A percentile compares a stretch with the other conserved stretches of the same genome.
Evolutionary conservation across 2,888 invertebrate species (phyloP).

Genomic region (Pollenia amentaria): DNA sequence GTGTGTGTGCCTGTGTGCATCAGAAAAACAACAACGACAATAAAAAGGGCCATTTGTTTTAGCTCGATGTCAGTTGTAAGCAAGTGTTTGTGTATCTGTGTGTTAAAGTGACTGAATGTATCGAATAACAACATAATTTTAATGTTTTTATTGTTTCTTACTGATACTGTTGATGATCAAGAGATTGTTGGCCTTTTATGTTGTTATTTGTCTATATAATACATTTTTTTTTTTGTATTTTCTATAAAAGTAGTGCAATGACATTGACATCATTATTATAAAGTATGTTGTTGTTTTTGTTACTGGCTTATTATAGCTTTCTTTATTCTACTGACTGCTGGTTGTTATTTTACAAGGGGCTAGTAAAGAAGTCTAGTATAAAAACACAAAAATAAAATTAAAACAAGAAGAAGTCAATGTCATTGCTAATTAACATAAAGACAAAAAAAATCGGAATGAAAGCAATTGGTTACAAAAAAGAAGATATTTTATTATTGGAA

Average conservation of each 20-base stretch:
- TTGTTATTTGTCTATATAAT: constrained; percentile 27
- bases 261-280: constrained; percentile 74
- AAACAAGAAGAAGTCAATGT: constrained; percentile 58
- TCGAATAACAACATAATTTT: constrained; percentile 58
- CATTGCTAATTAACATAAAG: constrained; percentile 51
- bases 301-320: constrained; percentile 55
- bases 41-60: constrained; percentile 57
- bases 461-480: not conserved
- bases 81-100: not conserved
- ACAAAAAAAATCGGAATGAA: not conserved
- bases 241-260: constrained; percentile 72
- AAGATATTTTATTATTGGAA: not conserved
- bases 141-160: constrained; percentile 29
- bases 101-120: constrained; percentile 3
- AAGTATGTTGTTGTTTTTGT: constrained; percentile 52
- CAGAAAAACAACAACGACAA: constrained; percentile 3
- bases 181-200: constrained; percentile 65
- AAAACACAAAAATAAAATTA: constrained; percentile 14
- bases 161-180: constrained; percentile 55
- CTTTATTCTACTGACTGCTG: constrained; percentile 20
- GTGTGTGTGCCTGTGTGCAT: constrained; percentile 7
- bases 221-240: constrained; percentile 36
- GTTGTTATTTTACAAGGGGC: constrained; percentile 41
- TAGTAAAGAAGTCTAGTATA: not conserved
- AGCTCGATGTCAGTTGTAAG: not conserved